Percentiles rank a stretch among this genome's conserved stretches.
Conservation (phyloP, 2,888 invertebrate genomes). For the Mongoloraphidia duomilia region DNA sequence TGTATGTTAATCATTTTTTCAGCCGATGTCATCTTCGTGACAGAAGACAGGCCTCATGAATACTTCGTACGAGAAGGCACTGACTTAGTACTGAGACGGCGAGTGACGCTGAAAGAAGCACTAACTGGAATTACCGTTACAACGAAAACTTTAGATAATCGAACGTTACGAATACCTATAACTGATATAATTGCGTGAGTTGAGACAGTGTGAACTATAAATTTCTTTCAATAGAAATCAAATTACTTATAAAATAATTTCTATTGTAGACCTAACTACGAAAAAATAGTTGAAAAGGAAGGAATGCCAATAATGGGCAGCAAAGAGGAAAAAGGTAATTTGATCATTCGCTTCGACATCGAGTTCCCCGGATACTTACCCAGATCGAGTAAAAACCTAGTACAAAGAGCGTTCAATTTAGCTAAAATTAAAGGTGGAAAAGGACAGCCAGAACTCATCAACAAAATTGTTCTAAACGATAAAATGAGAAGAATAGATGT, state of each 20-base stretch:
- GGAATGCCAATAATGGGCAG: constrained; percentile 55
- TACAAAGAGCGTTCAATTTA: constrained; percentile 26
- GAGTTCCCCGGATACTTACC: constrained; percentile 39
- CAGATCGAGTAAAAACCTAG: constrained; percentile 29
- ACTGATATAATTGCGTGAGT: constrained; percentile 52
- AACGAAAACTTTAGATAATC: constrained; percentile 53
- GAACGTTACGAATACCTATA: constrained; percentile 50
- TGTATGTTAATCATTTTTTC: constrained; percentile 18
- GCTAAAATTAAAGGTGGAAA: constrained; percentile 24
- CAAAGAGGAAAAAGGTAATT: constrained; percentile 47
- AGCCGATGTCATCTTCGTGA: constrained; percentile 62
- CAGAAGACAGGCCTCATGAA: constrained; percentile 55
- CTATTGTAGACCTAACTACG: constrained; percentile 41
- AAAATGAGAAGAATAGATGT: constrained; percentile 29
- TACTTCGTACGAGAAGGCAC: constrained; percentile 48
- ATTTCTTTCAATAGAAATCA: not conserved
- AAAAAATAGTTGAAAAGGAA: constrained; percentile 53
- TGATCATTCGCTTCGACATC: constrained; percentile 52
- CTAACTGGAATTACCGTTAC: constrained; percentile 52
- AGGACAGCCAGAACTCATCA: constrained; percentile 26
- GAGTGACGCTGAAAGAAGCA: constrained; percentile 53
- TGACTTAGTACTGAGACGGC: constrained; percentile 46
- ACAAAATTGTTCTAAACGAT: constrained; percentile 29
- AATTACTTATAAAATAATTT: constrained; percentile 4
- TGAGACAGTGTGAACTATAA: not conserved